phyloP scores from a whole-genome alignment of 92 coral and sea anemone species.

The Palythoa heliodiscus region DNA sequence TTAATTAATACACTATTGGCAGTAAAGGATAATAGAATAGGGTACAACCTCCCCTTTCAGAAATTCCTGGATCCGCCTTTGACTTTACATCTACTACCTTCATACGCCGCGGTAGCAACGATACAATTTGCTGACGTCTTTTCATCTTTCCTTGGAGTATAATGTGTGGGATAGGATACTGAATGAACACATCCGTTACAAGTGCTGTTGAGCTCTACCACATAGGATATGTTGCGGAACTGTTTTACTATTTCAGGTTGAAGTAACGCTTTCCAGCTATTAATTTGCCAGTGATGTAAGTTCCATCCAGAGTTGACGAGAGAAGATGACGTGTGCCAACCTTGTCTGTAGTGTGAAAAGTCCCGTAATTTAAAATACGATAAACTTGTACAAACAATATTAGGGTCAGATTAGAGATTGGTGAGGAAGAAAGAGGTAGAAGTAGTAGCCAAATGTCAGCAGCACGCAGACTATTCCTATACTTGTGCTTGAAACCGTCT shows the following conservation, averaged over 20 bases:
- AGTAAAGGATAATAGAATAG: too few relatives aligned
- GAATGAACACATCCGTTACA: constrained; percentile 59
- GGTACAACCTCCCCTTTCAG: too few relatives aligned
- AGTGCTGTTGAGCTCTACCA: constrained; percentile 37
- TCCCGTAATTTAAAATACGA: background rate
- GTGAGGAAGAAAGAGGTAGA: too few relatives aligned
- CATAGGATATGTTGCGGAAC: constrained; percentile 42
- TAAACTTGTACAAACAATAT: background rate
- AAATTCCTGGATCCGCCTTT: too few relatives aligned
- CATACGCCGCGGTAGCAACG: constrained; percentile 49
- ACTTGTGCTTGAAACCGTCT: too few relatives aligned
- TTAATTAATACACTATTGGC: too few relatives aligned
- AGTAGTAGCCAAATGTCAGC: too few relatives aligned
- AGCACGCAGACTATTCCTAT: too few relatives aligned
- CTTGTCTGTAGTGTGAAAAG: constrained; percentile 40
- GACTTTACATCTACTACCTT: constrained; percentile 50
- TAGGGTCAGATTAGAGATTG: background rate
- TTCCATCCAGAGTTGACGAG: constrained; percentile 60
- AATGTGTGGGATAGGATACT: constrained; percentile 59
- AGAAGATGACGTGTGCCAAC: constrained; percentile 62
- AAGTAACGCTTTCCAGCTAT: constrained; percentile 70
- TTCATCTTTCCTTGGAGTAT: constrained; percentile 32
- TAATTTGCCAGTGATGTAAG: constrained; percentile 54
- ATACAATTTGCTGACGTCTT: constrained; percentile 44
- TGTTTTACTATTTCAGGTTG: constrained; percentile 39